Base-by-base conservation (phyloP, 1,140 invertebrate genomes). In the Ooceraea biroi region DNA sequence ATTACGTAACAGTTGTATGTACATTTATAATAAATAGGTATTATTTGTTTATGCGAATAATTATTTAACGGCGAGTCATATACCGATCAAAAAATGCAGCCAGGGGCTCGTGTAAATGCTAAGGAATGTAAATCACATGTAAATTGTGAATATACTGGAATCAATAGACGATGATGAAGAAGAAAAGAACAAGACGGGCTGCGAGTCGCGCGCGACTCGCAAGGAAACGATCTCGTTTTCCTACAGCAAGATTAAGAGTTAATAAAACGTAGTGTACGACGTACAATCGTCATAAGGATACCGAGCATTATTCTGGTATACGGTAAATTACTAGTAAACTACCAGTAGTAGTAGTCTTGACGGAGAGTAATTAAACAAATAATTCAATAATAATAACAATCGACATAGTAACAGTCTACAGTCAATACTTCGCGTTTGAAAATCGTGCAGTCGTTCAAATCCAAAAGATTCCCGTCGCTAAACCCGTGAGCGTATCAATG, bases 1-100 rank as follows among this genome's bases (percentile, higher is more conserved):
- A 93, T 92, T 93, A 92, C 91, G 92, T 92, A 93, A 93, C 91
- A 93, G 88, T 91, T 91, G 82, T 93, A 93, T 93, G 90, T 93
- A 93, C 92, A 93, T 93, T 92, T 91, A 93, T 93, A 93, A 93
- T 93, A 93, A 93, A 93, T 93, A 92, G 86, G 86, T 93, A 92
- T 91, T 91, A 88, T 90, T 88, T 92, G 82, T 85, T 90, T 88
- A 92, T 89, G 86, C 86, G 87, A 87, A 86, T 92, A 92, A 86
- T 90, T 91, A 91, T 89, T 92, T 83, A 92, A 92, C 89, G 87
- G 86, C 90, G 91, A 90, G 89, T 91, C 74, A 87, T 85, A 85
- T 89, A 90, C 86, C 83, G 69, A 88, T 91, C 60, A 76, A 92
- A 90, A 92, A 92, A 90, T 86, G 88, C 82, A 90, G 77, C n/a